These are phyloP conservation scores for Leptoclinus maculatus DNA, from an alignment of 2,797 vertebrate species.

Conservation along the genomic window DNA sequence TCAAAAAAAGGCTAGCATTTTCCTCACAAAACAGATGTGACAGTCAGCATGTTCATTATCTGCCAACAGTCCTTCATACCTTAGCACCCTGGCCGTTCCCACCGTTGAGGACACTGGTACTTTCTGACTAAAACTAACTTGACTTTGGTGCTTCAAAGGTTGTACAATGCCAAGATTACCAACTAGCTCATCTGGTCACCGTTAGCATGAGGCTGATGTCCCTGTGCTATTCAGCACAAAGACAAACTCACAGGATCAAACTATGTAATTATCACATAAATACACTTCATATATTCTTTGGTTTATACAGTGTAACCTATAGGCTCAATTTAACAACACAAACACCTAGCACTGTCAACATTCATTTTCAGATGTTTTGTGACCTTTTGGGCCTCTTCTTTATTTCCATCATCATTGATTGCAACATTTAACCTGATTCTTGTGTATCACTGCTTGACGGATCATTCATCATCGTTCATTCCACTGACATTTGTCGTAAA, in stretches of 20 bases:
- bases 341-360: too few relatives aligned
- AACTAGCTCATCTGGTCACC: too few relatives aligned
- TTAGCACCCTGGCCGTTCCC: too few relatives aligned
- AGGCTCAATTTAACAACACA: too few relatives aligned
- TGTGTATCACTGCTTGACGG: neutral
- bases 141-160: neutral
- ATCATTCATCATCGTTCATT: too few relatives aligned
- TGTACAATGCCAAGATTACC: too few relatives aligned
- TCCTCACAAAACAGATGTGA: neutral
- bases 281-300: neutral
- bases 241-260: neutral
- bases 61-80: neutral
- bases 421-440: neutral
- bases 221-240: neutral
- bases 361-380: too few relatives aligned
- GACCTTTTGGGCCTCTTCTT: too few relatives aligned
- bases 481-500: neutral
- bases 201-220: neutral
- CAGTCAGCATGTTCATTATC: neutral
- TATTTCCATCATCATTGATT: too few relatives aligned
- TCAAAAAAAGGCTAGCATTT: neutral
- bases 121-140: neutral
- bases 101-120: neutral
- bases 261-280: neutral
- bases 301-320: too few relatives aligned